Percentiles rank a stretch among this genome's conserved stretches.
These are phyloP conservation scores for Mionectes olivaceus DNA, from an alignment of 2,797 vertebrate genomes.

Conservation along the genomic window DNA sequence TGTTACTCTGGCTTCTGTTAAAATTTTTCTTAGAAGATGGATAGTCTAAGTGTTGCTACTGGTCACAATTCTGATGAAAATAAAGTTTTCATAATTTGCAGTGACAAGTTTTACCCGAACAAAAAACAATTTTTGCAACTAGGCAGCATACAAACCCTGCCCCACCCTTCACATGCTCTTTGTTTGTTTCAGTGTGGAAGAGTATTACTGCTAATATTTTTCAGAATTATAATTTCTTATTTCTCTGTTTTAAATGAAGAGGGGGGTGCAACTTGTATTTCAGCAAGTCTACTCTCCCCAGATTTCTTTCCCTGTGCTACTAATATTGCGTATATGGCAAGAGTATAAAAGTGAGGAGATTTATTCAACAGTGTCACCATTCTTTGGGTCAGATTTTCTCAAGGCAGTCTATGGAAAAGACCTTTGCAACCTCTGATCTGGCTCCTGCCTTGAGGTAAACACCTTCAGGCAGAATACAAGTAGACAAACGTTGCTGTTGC, in stretches of 20 bases:
- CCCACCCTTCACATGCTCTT: neutral
- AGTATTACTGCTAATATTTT: neutral
- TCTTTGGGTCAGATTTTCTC: neutral
- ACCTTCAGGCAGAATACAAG: neutral
- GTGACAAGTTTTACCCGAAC: neutral
- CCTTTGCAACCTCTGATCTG: neutral
- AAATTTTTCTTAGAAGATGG: neutral
- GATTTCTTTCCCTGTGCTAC: neutral
- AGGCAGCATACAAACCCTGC: neutral
- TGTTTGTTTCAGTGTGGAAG: neutral
- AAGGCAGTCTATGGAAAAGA: neutral
- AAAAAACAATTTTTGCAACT: neutral
- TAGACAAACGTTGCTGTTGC: accelerated
- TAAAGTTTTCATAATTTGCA: neutral
- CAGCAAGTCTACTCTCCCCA: neutral
- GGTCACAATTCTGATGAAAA: neutral
- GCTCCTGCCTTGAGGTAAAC: neutral
- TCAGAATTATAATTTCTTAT: neutral
- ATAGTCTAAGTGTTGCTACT: neutral
- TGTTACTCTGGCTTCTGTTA: neutral
- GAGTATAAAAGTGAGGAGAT: accelerated
- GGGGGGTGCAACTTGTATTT: neutral
- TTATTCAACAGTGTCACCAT: neutral
- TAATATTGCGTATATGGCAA: neutral
- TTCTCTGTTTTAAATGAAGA: neutral